phyloP scores from a whole-genome alignment of 2,113 vertebrate species.

The Calypte anna region DNA sequence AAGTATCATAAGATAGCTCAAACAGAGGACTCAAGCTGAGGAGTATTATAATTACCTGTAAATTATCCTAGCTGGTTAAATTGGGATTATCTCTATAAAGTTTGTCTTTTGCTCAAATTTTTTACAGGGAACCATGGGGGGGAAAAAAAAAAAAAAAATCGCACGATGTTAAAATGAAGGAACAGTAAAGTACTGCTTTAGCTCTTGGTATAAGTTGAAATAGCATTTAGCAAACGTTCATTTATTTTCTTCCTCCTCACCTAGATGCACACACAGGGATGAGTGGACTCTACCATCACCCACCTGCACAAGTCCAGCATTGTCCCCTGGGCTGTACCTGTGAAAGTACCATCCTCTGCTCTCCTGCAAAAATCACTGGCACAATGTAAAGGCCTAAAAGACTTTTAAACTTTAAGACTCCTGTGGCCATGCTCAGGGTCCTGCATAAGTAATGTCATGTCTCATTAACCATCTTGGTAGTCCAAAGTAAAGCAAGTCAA shows the following conservation, averaged over 20 bases:
- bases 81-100: not conserved
- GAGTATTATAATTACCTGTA: not conserved
- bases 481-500: not conserved
- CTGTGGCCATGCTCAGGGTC: not conserved
- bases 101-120: not conserved
- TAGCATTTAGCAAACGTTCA: fast-evolving
- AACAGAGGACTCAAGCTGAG: not conserved
- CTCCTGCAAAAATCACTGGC: not conserved
- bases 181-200: not conserved
- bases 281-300: fast-evolving
- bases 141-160: fast-evolving
- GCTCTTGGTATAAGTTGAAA: not conserved
- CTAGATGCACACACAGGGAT: not conserved
- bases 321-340: not conserved
- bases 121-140: not conserved
- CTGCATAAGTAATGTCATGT: not conserved
- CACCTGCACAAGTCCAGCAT: not conserved
- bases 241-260: not conserved
- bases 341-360: not conserved
- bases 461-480: not conserved
- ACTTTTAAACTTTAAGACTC: not conserved
- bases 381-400: not conserved
- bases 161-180: not conserved
- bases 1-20: not conserved
- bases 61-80: not conserved